Evolutionary conservation across 2,888 invertebrate genomes (phyloP).

Genomic region (Molorchus minor): DNA sequence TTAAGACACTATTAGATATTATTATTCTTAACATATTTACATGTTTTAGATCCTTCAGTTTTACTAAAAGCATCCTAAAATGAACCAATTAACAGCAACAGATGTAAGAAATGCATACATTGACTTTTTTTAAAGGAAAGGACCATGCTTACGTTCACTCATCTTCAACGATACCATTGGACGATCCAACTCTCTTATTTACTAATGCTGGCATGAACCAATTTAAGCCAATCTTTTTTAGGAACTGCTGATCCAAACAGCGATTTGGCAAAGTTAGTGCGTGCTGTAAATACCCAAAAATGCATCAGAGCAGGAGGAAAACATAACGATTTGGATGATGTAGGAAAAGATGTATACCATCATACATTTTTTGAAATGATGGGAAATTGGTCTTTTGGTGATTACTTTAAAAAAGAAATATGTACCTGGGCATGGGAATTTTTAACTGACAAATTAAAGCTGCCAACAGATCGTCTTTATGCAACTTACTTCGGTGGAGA

Average conservation of each 20-base stretch:
- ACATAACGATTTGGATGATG: conserved; percentile 99
- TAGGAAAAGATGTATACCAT: conserved; percentile 99
- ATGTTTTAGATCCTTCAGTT: background rate
- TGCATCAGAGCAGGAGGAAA: conserved; percentile 99
- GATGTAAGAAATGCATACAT: conserved; percentile 87
- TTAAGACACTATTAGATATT: no score
- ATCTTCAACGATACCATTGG: conserved; percentile 94
- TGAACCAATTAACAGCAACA: conserved; percentile 70
- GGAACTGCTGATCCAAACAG: conserved; percentile 96
- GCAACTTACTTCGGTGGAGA: conserved; percentile 99
- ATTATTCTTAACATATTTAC: background rate
- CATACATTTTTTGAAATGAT: conserved; percentile 99
- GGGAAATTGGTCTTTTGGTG: conserved; percentile 99
- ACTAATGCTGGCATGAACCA: conserved; percentile 99
- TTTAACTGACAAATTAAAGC: conserved; percentile 79
- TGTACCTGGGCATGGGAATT: conserved; percentile 99
- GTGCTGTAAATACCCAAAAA: conserved; percentile 96
- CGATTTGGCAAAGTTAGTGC: conserved; percentile 88
- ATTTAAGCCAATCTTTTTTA: conserved; percentile 97
- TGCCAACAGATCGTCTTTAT: conserved; percentile 89
- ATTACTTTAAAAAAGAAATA: conserved; percentile 98
- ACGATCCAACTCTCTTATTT: conserved; percentile 97
- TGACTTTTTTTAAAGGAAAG: conserved; percentile 88
- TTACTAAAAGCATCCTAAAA: conserved; percentile 22
- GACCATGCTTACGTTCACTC: conserved; percentile 96